Evolutionary conservation across 2,888 invertebrate species (phyloP).

Genomic region (Liposcelis brunnea): DNA sequence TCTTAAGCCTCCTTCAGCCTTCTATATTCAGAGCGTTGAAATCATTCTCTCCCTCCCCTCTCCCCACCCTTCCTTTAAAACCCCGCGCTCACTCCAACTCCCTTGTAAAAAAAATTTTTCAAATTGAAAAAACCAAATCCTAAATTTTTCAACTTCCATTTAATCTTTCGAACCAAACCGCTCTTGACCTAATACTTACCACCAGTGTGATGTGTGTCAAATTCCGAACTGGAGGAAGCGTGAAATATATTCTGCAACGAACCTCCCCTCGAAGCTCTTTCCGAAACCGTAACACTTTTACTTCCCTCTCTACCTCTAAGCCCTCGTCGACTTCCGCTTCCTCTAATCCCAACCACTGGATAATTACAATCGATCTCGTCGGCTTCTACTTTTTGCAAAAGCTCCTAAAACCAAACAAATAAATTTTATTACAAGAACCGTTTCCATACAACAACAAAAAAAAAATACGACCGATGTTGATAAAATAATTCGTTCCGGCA

Average conservation of each 20-base stretch:
- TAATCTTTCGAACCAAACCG: no score
- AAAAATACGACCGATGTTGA: background rate
- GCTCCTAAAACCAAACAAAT: constrained; percentile 8
- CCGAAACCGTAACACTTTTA: constrained; percentile 26
- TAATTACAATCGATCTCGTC: constrained; percentile 12
- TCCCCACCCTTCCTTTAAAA: no score
- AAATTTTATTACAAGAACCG: background rate
- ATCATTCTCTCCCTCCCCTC: no score
- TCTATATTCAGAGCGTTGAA: no score
- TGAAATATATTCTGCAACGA: constrained; percentile 38
- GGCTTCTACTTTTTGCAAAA: constrained; percentile 14
- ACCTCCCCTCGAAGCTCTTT: constrained; percentile 36
- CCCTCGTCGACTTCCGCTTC: background rate
- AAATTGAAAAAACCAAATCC: no score
- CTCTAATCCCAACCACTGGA: constrained; percentile 5
- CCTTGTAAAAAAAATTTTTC: no score
- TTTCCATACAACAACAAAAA: background rate
- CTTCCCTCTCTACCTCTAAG: constrained; percentile 4
- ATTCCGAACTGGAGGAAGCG: constrained; percentile 21
- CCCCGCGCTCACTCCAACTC: no score
- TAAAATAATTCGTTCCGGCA: background rate
- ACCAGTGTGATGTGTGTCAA: constrained; percentile 4
- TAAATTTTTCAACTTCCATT: no score
- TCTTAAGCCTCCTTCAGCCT: no score
- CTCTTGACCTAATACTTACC: no score